Evolutionary conservation across 1,140 invertebrate species (phyloP), one percentile per base, ranked within the genome.

Genomic region (Drosophila suzukii): DNA sequence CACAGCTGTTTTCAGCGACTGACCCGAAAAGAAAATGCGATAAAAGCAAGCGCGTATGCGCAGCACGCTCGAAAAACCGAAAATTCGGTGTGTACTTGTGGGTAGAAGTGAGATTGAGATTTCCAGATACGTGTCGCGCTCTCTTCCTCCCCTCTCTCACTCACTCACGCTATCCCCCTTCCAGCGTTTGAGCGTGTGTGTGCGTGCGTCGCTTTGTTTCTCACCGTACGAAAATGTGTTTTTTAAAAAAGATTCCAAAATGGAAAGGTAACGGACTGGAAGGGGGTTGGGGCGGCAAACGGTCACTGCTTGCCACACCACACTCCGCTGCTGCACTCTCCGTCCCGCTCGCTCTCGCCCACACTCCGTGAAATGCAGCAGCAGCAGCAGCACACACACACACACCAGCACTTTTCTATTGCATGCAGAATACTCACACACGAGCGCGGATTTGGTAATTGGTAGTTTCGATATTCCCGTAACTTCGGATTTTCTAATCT

Each of bases 341-440:
- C 10, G 15, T 53, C 73, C 77, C 73, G 67, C 62, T 77, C 63
- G 65, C 82, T 71, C 65, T 66, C 78, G 78, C 78, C 80, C 63
- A 59, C 72, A 61, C 61, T 88, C 54, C 75, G 70, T 73, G 74
- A 81, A 82, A 81, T 78, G 74, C 82, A 83, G 83, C 49, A 71
- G 20, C 49, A 71, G 20, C 58, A 50, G 56, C 70, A 56, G 20
- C 20, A 20, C 44, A 24, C n/a, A 30, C 17, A 62, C 57, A 36
- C 30, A 72, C 57, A 36, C 34, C 32, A 27, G 41, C 24, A 73
- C 55, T 34, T 15, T 46, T 46, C 17, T 63, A 47, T 39, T 11
- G 47, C 53, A 20, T 17, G 20, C 43, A 49, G 51, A 58, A 71
- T 58, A 57, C 55, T 57, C 79, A 56, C 65, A 72, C 57, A 55